Base-by-base conservation (phyloP, 2,797 vertebrate genomes). In the Sebastes paucispinis region DNA sequence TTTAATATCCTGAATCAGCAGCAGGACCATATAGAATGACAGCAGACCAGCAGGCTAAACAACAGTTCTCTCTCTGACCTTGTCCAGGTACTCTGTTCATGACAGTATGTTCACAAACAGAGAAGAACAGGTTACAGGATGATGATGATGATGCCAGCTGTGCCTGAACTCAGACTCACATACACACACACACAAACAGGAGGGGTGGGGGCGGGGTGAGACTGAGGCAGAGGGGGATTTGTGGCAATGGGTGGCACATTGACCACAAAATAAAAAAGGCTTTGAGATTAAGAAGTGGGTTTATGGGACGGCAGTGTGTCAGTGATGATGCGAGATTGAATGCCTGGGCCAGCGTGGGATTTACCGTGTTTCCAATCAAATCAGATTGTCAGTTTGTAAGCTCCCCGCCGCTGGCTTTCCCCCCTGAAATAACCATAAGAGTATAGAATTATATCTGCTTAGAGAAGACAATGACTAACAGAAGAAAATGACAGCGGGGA, bases 241-340 rank as follows among this genome's bases (percentile, higher is more conserved):
- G 84, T 82, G 60, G 86, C 69, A 36, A 89, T 73, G 83, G 64
- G 70, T 92, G 88, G 84, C 89, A 85, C 88, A 91, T 86, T 94
- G 90, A 87, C 89, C 85, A 92, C 77, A 87, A 89, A 92, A 89
- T 91, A 91, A 34, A 88, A 85, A 94, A 82, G 86, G 94, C 92
- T 94, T 95, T 94, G 78, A 91, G 95, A 95, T 96, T 96, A 96
- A 93, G 89, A 94, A 95, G 83, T 93, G 91, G 96, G 93, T 95
- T 96, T 95, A 92, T 95, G 92, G 94, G 91, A 62, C 91, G 86
- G 81, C 70, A 75, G 82, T 82, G 87, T 81, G 84, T 82, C 58
- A 70, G 79, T 73, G 79, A 82, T 88, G 85, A 91, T 90, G 86
- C 71, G 90, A 94, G 92, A 94, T 88, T 93, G 87, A 90, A 92